phyloP scores from a whole-genome alignment of 2,888 invertebrate species.

The Aplocera efformata region DNA sequence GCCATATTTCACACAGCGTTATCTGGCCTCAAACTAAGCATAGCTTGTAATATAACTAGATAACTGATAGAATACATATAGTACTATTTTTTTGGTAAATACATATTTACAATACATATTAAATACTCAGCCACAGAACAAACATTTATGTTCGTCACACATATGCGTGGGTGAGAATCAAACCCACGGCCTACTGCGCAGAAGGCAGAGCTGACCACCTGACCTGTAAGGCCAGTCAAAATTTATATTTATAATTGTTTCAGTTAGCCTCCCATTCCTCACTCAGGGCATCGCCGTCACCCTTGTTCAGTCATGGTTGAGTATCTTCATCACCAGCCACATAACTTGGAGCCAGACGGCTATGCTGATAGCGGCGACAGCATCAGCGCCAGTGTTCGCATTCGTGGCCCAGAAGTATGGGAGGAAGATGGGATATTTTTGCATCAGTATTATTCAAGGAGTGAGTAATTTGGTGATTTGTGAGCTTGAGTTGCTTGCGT shows the following conservation, averaged over 20 bases:
- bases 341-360: constrained; percentile 56
- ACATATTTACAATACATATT: too few relatives aligned
- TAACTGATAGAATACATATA: too few relatives aligned
- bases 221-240: background rate
- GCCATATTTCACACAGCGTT: too few relatives aligned
- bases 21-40: too few relatives aligned
- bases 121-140: too few relatives aligned
- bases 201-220: too few relatives aligned
- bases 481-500: too few relatives aligned
- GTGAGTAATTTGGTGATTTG: constrained; percentile 44
- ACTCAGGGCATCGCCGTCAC: constrained; percentile 59
- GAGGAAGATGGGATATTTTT: constrained; percentile 51
- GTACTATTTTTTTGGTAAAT: too few relatives aligned
- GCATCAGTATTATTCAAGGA: constrained; percentile 57
- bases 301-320: constrained; percentile 48
- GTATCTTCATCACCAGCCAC: constrained; percentile 43
- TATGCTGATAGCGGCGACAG: constrained; percentile 42
- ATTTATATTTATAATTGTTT: constrained; percentile 21
- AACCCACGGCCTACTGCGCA: too few relatives aligned
- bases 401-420: constrained; percentile 46
- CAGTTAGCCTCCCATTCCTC: constrained; percentile 64
- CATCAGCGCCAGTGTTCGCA: constrained; percentile 46
- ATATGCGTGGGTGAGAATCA: too few relatives aligned
- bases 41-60: too few relatives aligned
- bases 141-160: too few relatives aligned